A percentile compares a stretch with the other conserved stretches of the same genome.
Evolutionary conservation across 1,140 invertebrate species (phyloP).

Genomic region (Cotesia chilonis): DNA sequence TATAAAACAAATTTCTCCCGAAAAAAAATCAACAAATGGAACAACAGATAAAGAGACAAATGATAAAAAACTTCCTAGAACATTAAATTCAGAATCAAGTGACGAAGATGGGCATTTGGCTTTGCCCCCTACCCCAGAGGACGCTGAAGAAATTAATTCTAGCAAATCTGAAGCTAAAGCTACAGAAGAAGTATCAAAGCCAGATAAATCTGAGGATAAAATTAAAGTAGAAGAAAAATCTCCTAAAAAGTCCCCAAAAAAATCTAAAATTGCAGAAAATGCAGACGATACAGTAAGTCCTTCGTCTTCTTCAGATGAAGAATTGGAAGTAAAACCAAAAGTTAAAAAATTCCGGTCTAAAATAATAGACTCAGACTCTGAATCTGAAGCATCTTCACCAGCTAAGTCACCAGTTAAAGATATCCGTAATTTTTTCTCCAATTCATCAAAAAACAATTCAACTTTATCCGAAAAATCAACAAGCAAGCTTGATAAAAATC

Average conservation of each 20-base stretch:
- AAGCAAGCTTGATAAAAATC: not conserved
- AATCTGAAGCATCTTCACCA: constrained; percentile 1
- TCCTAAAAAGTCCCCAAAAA: not conserved
- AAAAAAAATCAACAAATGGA: constrained; percentile 31
- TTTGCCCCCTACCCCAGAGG: constrained; percentile 35
- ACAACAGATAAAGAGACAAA: constrained; percentile 31
- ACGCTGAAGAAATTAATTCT: not conserved
- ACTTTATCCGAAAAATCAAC: constrained; percentile 17
- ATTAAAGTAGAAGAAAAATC: constrained; percentile 1
- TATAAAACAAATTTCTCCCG: constrained; percentile 23
- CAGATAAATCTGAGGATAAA: not conserved
- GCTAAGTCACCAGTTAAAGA: not conserved
- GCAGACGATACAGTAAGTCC: not conserved
- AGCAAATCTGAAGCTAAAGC: not conserved
- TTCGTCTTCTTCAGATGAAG: not conserved
- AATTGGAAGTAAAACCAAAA: not conserved
- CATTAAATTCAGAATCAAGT: constrained; percentile 49
- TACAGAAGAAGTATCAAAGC: not conserved
- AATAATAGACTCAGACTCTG: constrained; percentile 22
- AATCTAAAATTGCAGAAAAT: constrained; percentile 1
- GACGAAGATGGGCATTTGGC: constrained; percentile 52
- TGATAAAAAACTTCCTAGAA: constrained; percentile 43
- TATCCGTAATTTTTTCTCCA: constrained; percentile 37
- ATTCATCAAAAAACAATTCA: not conserved
- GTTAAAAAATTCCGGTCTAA: constrained; percentile 5